A percentile compares a stretch with the other conserved stretches of the same genome.
These are phyloP conservation scores for Xenopus laevis DNA, from an alignment of 2,113 vertebrate species.

Conservation along the genomic window DNA sequence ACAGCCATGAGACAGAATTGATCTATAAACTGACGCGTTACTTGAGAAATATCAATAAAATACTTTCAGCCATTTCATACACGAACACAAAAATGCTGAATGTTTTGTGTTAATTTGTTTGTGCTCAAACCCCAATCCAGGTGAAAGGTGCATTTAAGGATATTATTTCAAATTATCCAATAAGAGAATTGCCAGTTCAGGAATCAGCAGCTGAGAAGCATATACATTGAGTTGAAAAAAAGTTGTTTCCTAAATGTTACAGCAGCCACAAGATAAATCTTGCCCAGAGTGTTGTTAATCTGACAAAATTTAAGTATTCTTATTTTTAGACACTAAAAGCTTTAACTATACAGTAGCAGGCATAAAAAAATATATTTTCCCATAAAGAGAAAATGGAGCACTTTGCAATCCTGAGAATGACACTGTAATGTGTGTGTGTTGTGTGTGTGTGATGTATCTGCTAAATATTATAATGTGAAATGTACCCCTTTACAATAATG, in stretches of 20 bases:
- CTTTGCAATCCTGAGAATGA: too few species aligned
- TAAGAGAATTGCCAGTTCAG: background rate
- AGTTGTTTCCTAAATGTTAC: background rate
- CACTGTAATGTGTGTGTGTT: too few species aligned
- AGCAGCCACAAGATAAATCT: constrained; percentile 4
- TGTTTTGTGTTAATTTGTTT: background rate
- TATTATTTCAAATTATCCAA: too few species aligned
- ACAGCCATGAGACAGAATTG: constrained; percentile 52
- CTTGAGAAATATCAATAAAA: constrained; percentile 45
- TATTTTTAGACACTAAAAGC: constrained; percentile 13
- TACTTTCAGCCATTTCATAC: constrained; percentile 34
- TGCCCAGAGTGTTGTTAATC: constrained; percentile 10
- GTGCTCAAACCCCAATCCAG: too few species aligned
- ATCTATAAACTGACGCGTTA: constrained; percentile 48
- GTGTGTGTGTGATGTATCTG: too few species aligned
- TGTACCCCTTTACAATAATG: too few species aligned
- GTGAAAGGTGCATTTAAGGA: too few species aligned
- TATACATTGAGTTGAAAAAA: background rate
- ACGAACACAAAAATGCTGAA: constrained; percentile 30
- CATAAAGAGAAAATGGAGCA: too few species aligned
- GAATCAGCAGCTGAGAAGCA: background rate
- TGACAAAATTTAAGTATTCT: constrained; percentile 8
- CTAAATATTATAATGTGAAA: too few species aligned
- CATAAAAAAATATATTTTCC: too few species aligned
- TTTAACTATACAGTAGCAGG: constrained; percentile 5